Evolutionary conservation across 2,113 vertebrate species (phyloP).

Genomic region (Tychaedon coryphoeus): DNA sequence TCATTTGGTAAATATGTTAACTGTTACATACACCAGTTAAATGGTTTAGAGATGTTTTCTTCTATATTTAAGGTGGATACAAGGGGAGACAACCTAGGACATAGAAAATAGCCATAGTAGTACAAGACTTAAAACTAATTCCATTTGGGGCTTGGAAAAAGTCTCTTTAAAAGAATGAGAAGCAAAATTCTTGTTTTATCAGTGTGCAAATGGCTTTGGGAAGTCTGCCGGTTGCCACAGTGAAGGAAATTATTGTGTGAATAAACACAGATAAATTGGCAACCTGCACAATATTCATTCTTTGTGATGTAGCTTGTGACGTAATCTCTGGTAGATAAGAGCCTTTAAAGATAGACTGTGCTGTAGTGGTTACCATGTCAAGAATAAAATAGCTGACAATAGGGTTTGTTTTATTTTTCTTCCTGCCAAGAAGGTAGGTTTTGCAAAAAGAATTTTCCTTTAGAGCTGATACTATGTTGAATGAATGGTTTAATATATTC

Average conservation of each 20-base stretch:
- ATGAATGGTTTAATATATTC: not conserved
- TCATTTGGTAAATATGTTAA: not conserved
- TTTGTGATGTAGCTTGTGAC: not conserved
- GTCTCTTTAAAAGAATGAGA: not conserved
- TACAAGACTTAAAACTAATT: not conserved
- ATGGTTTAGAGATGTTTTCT: not conserved
- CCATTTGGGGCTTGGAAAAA: not conserved
- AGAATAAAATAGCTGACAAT: not conserved
- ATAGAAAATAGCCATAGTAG: not conserved
- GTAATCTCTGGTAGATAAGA: not conserved
- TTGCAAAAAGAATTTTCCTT: not conserved
- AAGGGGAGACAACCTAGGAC: not conserved
- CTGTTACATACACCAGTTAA: not conserved
- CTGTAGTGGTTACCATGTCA: not conserved
- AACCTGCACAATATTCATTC: not conserved
- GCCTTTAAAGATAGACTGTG: not conserved
- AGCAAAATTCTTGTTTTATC: not conserved
- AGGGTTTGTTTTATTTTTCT: not conserved
- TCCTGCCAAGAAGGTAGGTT: not conserved
- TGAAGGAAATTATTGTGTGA: not conserved
- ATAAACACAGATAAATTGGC: conserved; percentile 28
- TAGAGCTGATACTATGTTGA: not conserved
- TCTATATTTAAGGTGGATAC: not conserved
- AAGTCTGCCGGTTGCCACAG: conserved; percentile 16
- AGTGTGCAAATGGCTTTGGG: not conserved